phyloP scores from a whole-genome alignment of 2,113 vertebrate genomes.

The Pygoscelis antarcticus region DNA sequence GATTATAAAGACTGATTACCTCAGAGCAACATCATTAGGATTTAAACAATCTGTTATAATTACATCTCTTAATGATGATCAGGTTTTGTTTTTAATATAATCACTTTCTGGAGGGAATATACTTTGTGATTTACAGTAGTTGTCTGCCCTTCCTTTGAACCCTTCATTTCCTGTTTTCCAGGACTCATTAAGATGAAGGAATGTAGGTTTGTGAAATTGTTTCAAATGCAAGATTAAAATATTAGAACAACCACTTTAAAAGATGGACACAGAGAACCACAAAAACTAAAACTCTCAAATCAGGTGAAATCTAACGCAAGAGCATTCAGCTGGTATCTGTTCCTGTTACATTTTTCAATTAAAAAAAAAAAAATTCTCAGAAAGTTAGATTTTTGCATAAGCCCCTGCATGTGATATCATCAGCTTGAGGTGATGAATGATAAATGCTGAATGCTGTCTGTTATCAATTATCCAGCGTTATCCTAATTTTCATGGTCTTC shows the following conservation, averaged over 20 bases:
- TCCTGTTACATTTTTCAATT: neutral
- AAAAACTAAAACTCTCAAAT: neutral
- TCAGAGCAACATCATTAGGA: conserved; percentile 58
- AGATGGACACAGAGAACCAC: neutral
- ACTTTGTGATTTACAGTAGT: conserved; percentile 85
- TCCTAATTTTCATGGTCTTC: neutral
- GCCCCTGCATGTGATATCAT: neutral
- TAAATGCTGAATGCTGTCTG: neutral
- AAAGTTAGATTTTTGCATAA: neutral
- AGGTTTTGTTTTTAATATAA: conserved; percentile 73
- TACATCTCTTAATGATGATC: conserved; percentile 79
- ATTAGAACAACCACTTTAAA: neutral
- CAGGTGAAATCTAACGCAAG: conserved; percentile 21
- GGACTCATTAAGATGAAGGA: conserved; percentile 66
- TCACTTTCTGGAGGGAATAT: conserved; percentile 68
- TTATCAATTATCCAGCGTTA: neutral
- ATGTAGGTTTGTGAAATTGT: conserved; percentile 72
- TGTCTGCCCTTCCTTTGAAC: conserved; percentile 78
- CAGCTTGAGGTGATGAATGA: neutral
- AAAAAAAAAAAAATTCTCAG: neutral
- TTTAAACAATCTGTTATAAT: conserved; percentile 80
- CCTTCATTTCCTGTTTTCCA: conserved; percentile 80
- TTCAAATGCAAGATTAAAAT: conserved; percentile 31
- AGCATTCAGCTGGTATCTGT: neutral
- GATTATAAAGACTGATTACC: conserved; percentile 71